Percentiles rank a stretch among this genome's conserved stretches.
Conservation (phyloP, 2,113 vertebrate genomes). For the Uria lomvia region DNA sequence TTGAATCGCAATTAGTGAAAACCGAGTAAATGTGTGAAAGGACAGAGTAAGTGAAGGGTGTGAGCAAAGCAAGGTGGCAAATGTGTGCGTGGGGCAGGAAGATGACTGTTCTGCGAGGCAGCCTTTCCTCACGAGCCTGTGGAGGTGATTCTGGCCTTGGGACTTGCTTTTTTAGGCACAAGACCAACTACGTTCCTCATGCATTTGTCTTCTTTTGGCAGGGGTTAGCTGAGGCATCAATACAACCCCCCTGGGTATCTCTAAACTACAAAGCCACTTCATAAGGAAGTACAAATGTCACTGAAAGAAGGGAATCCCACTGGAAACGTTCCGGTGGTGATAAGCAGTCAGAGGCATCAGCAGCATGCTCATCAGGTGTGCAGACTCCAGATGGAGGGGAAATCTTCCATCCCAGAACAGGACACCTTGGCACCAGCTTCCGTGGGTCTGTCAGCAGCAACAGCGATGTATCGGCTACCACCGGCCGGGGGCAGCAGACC, state of each 20-base stretch:
- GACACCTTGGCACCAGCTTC: not conserved
- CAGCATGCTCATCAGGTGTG: not conserved
- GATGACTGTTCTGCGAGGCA: not conserved
- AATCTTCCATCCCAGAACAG: not conserved
- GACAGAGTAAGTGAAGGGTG: not conserved
- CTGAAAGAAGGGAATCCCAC: not conserved
- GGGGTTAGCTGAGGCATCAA: not conserved
- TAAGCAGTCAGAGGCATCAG: not conserved
- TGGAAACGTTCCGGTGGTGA: not conserved
- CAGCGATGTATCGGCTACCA: rapidly evolving
- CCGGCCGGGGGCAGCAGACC: not conserved
- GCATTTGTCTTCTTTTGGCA: not conserved
- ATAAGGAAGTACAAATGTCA: not conserved
- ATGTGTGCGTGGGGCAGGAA: not conserved
- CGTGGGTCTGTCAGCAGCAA: not conserved
- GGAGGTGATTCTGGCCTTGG: not conserved
- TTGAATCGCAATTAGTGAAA: not conserved
- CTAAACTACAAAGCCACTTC: not conserved
- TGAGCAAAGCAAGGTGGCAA: not conserved
- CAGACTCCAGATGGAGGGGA: not conserved
- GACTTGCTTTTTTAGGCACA: not conserved
- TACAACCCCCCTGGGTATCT: not conserved
- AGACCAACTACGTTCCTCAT: not conserved
- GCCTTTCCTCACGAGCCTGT: not conserved
- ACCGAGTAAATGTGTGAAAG: not conserved